Conservation (phyloP, 2,797 vertebrate genomes). For the Aselliscus stoliczkanus region DNA sequence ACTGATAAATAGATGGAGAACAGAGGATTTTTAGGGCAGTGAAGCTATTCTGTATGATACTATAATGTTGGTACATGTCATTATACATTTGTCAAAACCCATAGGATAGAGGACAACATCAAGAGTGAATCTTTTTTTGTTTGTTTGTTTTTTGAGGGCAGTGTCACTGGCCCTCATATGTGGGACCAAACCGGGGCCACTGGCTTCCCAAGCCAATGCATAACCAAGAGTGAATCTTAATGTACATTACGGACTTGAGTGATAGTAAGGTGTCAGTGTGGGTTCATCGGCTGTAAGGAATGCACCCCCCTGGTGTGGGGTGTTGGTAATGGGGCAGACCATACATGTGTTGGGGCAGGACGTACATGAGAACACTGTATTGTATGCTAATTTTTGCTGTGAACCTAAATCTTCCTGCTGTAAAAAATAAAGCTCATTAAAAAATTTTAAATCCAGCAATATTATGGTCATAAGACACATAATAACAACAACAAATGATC, state of each 20-base stretch:
- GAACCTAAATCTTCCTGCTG: neutral
- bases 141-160: no score
- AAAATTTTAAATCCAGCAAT: neutral
- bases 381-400: neutral
- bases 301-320: neutral
- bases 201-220: no score
- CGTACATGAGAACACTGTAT: neutral
- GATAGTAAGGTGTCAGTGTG: neutral
- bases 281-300: neutral
- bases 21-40: neutral
- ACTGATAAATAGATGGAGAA: neutral
- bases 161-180: no score
- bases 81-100: neutral
- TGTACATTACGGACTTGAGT: neutral
- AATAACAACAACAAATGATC: neutral
- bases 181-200: no score
- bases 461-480: neutral
- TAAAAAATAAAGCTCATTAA: neutral
- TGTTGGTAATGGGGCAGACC: neutral
- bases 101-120: neutral
- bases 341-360: neutral
- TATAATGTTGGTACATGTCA: neutral
- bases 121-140: neutral
- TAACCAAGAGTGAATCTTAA: neutral
- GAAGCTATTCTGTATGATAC: neutral